A percentile compares a stretch with the other conserved stretches of the same genome.
Evolutionary conservation across 2,113 vertebrate species (phyloP).

Genomic region (Trichechus manatus): DNA sequence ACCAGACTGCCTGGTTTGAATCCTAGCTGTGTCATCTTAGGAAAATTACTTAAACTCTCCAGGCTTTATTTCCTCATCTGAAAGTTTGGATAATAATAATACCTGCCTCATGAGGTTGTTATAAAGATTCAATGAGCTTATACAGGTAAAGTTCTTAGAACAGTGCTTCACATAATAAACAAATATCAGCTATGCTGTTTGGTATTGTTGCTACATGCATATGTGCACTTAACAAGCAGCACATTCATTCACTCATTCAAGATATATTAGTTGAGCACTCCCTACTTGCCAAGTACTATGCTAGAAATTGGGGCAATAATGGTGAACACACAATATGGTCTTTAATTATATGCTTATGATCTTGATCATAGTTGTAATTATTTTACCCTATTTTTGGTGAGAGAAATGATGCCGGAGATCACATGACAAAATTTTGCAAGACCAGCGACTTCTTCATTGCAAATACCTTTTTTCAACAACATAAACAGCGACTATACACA

Average conservation of each 20-base stretch:
- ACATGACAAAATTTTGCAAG: no score
- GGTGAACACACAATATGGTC: neutral
- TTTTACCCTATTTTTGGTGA: neutral
- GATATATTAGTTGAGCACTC: neutral
- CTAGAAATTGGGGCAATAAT: neutral
- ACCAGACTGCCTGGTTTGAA: neutral
- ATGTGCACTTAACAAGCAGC: neutral
- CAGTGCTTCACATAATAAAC: neutral
- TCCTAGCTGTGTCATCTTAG: neutral
- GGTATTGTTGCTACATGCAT: neutral
- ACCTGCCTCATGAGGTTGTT: neutral
- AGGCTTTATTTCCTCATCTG: neutral
- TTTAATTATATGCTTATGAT: neutral
- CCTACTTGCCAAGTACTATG: neutral
- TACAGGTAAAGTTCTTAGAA: neutral
- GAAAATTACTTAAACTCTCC: neutral
- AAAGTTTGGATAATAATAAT: neutral
- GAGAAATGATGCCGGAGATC: no score
- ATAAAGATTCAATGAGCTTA: neutral
- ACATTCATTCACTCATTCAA: neutral
- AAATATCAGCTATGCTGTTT: neutral
- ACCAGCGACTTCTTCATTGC: no score
- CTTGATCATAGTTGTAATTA: conserved; percentile 13
- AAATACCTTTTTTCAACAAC: no score
- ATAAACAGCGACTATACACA: no score